Evolutionary conservation across 2,888 invertebrate species (phyloP).

Genomic region (Spodoptera littoralis): DNA sequence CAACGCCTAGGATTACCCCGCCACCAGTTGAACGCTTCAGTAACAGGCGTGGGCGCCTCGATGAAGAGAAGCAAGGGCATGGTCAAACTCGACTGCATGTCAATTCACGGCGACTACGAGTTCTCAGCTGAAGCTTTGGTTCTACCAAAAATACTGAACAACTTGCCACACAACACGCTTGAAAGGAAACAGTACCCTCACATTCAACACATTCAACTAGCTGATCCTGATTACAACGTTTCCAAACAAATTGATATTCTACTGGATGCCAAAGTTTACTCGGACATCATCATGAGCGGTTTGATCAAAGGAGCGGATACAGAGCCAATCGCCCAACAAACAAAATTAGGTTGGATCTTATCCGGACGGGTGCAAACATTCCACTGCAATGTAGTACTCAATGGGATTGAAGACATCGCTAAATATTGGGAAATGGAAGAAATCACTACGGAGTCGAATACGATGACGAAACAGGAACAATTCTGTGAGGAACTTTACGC

Average conservation of each 20-base stretch:
- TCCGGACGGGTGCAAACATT: conserved; percentile 1
- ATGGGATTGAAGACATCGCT: conserved; percentile 1
- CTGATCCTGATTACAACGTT: conserved; percentile 3
- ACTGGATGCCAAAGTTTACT: conserved; percentile 2
- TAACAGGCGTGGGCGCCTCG: conserved; percentile 1
- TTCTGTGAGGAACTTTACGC: conserved; percentile 11
- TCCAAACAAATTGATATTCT: conserved; percentile 4
- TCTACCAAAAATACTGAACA: conserved; percentile 2
- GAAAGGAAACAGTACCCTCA: conserved; percentile 7
- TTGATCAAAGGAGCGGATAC: neutral
- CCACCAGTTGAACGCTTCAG: conserved; percentile 3
- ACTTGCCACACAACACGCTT: conserved; percentile 6
- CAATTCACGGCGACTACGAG: conserved; percentile 3
- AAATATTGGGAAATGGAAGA: conserved; percentile 5
- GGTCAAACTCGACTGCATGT: neutral
- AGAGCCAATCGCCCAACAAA: conserved; percentile 6
- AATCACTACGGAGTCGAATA: neutral
- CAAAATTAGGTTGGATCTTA: conserved; percentile 6
- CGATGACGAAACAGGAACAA: conserved; percentile 3
- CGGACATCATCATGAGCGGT: conserved; percentile 2
- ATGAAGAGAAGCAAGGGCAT: conserved; percentile 4
- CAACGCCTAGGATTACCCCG: conserved; percentile 8
- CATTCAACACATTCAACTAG: conserved; percentile 3
- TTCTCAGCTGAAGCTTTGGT: conserved; percentile 3
- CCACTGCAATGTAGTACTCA: conserved; percentile 4